Base-by-base conservation (phyloP, 1,140 invertebrate species). In the Ips typographus region DNA sequence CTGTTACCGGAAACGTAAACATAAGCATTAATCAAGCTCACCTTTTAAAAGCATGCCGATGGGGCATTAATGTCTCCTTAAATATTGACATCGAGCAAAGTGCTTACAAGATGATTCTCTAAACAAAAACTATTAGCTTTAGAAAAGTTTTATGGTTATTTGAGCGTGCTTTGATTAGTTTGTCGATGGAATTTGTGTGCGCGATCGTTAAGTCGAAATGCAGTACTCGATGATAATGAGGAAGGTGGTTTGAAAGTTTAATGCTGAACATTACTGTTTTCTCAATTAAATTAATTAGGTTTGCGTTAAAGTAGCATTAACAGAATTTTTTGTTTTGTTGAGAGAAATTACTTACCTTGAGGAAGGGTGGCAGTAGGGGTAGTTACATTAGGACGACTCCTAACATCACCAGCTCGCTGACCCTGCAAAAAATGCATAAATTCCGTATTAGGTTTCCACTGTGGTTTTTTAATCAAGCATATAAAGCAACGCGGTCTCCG, bases 11-110 rank as follows among this genome's bases (percentile, higher is more conserved):
- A 22, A 22, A 51, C 37, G 61, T 63, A 63, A 63, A 63, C 43
- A 63, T 51, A 49, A n/a, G 40, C 61, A 63, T 63, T 63, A 63
- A 63, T 63, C 61, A 51, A 63, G 41, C n/a, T 63, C 49, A 51
- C 44, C 44, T 63, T 44, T 63, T 52, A 63, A 63, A 63, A 52
- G 61, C 49, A 52, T 63, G 38, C 40, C 39, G 36, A 37, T 37
- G 7, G 36, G 43, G 5, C 40, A 52, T 63, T 63, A 63, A 52
- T 52, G 61, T 63, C 61, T 40, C 41, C 41, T 38, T 40, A 51
- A 63, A 63, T 63, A 63, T 63, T 63, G 61, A 63, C 61, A 63
- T 40, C 44, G 40, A 51, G 38, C 49, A 63, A 63, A 63, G 36
- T 22, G 8, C 36, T 44, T 60, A 60, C 37, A 43, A 52, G 41